These are phyloP conservation scores for Bettongia penicillata DNA, from an alignment of 2,113 vertebrate genomes.

Conservation along the genomic window DNA sequence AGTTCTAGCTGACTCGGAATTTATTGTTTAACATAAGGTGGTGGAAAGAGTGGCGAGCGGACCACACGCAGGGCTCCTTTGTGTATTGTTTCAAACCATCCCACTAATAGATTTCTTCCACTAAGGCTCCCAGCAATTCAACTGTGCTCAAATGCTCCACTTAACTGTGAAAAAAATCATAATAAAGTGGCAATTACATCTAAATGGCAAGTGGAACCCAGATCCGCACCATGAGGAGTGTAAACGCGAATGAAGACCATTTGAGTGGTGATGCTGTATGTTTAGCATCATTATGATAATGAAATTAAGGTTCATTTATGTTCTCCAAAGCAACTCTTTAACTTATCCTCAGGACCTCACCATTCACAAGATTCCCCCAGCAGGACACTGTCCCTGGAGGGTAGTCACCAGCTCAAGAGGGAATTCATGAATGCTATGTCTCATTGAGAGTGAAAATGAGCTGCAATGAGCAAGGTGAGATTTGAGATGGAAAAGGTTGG, in stretches of 20 bases:
- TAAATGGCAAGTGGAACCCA: slow-evolving; percentile 82
- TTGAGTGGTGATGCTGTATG: slow-evolving; percentile 66
- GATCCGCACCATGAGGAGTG: slow-evolving; percentile 81
- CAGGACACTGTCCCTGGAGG: neutral
- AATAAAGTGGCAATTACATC: slow-evolving; percentile 88
- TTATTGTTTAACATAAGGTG: slow-evolving; percentile 90
- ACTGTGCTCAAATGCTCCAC: slow-evolving; percentile 88
- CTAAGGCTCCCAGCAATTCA: slow-evolving; percentile 86
- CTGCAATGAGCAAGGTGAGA: neutral
- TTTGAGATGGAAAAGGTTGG: neutral
- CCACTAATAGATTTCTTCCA: slow-evolving; percentile 90
- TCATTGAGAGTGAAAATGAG: neutral
- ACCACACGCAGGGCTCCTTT: slow-evolving; percentile 90
- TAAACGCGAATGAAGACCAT: slow-evolving; percentile 82
- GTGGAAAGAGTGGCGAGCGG: slow-evolving; percentile 84
- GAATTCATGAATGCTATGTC: neutral
- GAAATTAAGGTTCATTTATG: slow-evolving; percentile 80
- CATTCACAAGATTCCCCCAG: neutral
- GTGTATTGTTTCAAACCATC: slow-evolving; percentile 88
- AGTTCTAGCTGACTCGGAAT: slow-evolving; percentile 88
- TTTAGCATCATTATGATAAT: slow-evolving; percentile 76
- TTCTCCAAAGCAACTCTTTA: slow-evolving; percentile 74
- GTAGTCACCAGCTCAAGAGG: neutral
- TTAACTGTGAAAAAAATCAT: slow-evolving; percentile 88
- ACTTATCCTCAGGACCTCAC: slow-evolving; percentile 60